Evolutionary conservation across 2,888 invertebrate species (phyloP), one percentile per base, ranked within the genome.

Genomic region (Acanthoscelides obtectus): DNA sequence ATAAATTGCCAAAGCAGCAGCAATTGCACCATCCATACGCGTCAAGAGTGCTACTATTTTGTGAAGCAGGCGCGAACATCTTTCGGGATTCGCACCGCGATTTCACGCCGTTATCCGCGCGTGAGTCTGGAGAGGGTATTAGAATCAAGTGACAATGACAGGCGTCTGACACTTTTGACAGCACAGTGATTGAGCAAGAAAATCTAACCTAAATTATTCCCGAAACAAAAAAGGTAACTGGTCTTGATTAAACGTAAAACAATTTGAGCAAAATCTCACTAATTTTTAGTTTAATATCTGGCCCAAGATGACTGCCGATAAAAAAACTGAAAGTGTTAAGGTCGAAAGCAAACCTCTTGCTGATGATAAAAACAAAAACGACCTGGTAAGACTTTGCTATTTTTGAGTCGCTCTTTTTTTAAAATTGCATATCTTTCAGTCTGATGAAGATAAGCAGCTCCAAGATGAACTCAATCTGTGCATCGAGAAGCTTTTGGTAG

Each of bases 381-480:
- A 86, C 75, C 79, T 86, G 82, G 85, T 85, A 80, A 78, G 79
- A 77, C 70, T 71, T 17, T n/a, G 12, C 1, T 3, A 5, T 69
- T 64, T 66, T 63, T 69, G 20, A 64, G 65, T 69, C 20, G 22
- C 45, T 63, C 67, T 67, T 72, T 76, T 64, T 69, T 73, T 68
- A 22, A 70, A 27, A 70, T 75, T 22, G 70, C 25, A 69, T 64
- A 63, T 27, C 6, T 81, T 83, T 75, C 73, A 85, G 84, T 85
- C 85, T 20, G 94, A 94, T 79, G 94, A 94, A 83, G 94, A 94
- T 83, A 91, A 90, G 80, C 88, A 87, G 73, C 86, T 94, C 0
- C 91, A 93, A 83, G 93, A 93, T 75, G 94, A 94, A 80, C 84
- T 94, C 67, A 90, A 90, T 81, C 85, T 92, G 84, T 87, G 93